A percentile compares a stretch with the other conserved stretches of the same genome.
phyloP scores from a whole-genome alignment of 2,888 invertebrate genomes.

The Cancer borealis region DNA sequence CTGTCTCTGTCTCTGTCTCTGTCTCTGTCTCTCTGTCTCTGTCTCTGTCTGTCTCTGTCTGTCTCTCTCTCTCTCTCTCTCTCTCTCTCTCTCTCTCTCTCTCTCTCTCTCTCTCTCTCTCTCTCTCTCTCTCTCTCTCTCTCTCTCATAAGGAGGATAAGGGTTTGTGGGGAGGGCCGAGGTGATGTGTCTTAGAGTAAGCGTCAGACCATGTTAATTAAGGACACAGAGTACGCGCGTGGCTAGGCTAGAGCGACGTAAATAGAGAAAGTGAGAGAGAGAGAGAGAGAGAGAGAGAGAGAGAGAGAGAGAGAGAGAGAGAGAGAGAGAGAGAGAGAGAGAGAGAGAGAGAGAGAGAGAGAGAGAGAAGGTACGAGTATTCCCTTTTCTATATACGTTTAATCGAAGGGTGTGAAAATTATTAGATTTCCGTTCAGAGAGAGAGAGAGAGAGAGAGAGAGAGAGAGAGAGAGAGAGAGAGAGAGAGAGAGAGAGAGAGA shows the following conservation, averaged over 20 bases:
- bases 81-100: slow-evolving; percentile 10
- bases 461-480: neutral
- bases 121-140: slow-evolving; percentile 13
- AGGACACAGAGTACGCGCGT: neutral
- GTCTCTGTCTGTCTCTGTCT: neutral
- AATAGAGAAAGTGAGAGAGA: slow-evolving; percentile 45
- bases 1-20: neutral
- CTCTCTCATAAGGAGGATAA: neutral
- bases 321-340: slow-evolving; percentile 46
- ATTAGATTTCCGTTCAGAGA: neutral
- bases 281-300: slow-evolving; percentile 46
- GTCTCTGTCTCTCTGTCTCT: neutral
- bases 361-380: neutral
- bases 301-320: slow-evolving; percentile 45
- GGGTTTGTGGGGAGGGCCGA: neutral
- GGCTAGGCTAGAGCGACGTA: neutral
- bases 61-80: slow-evolving; percentile 13
- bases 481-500: too few species aligned
- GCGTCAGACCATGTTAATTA: neutral
- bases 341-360: slow-evolving; percentile 42
- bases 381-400: neutral
- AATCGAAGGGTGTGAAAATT: slow-evolving; percentile 18
- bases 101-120: slow-evolving; percentile 43
- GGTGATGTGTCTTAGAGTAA: neutral
- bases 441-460: slow-evolving; percentile 28